phyloP scores from a whole-genome alignment of 2,888 invertebrate species.

The Diaprepes abbreviatus region DNA sequence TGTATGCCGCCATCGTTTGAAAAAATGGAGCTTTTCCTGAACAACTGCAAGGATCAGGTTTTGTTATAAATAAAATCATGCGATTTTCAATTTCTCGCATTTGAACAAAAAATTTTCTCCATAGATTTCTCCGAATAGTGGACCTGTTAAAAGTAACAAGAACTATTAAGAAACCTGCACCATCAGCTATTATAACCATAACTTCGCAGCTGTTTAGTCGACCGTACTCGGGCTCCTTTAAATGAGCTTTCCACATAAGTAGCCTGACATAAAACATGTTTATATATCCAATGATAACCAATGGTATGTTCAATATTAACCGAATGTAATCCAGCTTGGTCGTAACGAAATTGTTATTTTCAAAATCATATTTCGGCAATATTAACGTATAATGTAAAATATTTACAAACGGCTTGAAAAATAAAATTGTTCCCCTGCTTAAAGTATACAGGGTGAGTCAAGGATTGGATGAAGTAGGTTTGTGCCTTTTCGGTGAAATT shows the following conservation, averaged over 20 bases:
- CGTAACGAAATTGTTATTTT: too few relatives aligned
- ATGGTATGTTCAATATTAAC: not conserved
- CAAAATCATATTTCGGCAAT: not conserved
- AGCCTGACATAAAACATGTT: not conserved
- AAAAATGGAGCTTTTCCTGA: not conserved
- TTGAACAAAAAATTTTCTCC: not conserved
- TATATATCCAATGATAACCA: not conserved
- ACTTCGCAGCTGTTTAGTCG: not conserved
- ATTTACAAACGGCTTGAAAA: not conserved
- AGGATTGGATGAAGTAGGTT: too few relatives aligned
- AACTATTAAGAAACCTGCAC: not conserved
- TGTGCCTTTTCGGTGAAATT: too few relatives aligned
- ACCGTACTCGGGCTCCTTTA: not conserved
- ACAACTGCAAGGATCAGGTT: not conserved
- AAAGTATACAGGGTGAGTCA: too few relatives aligned
- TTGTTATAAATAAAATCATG: not conserved
- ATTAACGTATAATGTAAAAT: not conserved
- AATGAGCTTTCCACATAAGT: too few relatives aligned
- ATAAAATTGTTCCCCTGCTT: not conserved
- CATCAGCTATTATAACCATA: not conserved
- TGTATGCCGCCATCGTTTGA: not conserved
- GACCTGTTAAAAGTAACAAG: not conserved
- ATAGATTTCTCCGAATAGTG: not conserved
- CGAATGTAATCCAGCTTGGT: not conserved
- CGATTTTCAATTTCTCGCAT: not conserved